These are phyloP conservation scores for Neoscelio sp. DNA, from an alignment of 2,888 invertebrate species.

Conservation along the genomic window DNA sequence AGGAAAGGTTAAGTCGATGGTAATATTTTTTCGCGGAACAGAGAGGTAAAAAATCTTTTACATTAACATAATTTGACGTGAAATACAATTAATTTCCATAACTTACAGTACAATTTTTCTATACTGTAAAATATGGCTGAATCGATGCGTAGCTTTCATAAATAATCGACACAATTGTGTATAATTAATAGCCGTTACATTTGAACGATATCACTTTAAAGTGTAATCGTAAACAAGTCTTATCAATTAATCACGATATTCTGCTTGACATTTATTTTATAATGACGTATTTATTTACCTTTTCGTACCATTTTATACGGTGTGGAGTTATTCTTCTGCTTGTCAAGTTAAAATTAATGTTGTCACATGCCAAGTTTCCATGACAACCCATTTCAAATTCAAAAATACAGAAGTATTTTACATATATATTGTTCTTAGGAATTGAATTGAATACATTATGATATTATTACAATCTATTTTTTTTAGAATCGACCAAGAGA, in stretches of 20 bases:
- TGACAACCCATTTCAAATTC: slow-evolving; percentile 59
- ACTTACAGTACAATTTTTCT: slow-evolving; percentile 27
- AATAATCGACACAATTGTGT: slow-evolving; percentile 34
- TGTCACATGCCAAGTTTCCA: slow-evolving; percentile 56
- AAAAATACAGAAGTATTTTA: slow-evolving; percentile 57
- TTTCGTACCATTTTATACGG: slow-evolving; percentile 49
- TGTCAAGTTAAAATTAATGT: slow-evolving; percentile 57
- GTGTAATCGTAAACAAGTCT: slow-evolving; percentile 12
- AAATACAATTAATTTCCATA: slow-evolving; percentile 46
- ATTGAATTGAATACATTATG: slow-evolving; percentile 52
- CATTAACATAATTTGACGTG: slow-evolving; percentile 47
- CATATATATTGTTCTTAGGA: slow-evolving; percentile 64
- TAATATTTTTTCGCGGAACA: slow-evolving; percentile 50
- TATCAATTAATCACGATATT: slow-evolving; percentile 35
- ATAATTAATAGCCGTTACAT: slow-evolving; percentile 23
- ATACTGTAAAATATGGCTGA: slow-evolving; percentile 20
- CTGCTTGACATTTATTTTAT: slow-evolving; percentile 26
- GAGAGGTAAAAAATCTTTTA: slow-evolving; percentile 35
- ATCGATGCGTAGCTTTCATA: slow-evolving; percentile 8
- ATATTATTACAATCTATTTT: slow-evolving; percentile 55
- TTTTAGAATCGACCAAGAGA: slow-evolving; percentile 34
- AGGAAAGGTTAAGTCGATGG: slow-evolving; percentile 23
- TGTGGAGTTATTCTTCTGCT: slow-evolving; percentile 46
- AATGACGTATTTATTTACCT: slow-evolving; percentile 53
- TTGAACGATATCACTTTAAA: slow-evolving; percentile 9